A percentile compares a stretch with the other conserved stretches of the same genome.
These are phyloP conservation scores for Macroramphosus scolopax DNA, from an alignment of 2,797 vertebrate species.

Conservation along the genomic window DNA sequence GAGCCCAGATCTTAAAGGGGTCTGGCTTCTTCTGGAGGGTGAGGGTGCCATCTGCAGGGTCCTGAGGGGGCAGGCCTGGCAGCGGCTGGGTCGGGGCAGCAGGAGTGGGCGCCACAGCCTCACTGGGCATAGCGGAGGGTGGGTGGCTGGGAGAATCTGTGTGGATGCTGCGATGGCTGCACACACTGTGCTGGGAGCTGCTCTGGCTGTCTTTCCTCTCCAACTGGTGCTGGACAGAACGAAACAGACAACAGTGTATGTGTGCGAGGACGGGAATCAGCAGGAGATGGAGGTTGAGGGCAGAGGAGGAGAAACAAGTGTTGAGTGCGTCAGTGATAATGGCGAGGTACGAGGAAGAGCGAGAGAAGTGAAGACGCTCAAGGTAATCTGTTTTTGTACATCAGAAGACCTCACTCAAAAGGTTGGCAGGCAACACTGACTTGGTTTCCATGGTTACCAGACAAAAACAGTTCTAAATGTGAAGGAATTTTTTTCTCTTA, in stretches of 20 bases:
- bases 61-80: conserved; percentile 77
- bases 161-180: conserved; percentile 91
- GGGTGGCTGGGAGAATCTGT: conserved; percentile 88
- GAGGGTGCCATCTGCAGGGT: conserved; percentile 83
- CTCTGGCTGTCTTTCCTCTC: conserved; percentile 97
- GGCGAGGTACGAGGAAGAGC: conserved; percentile 26
- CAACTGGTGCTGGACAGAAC: conserved; percentile 84
- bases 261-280: conserved; percentile 23
- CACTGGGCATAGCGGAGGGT: conserved; percentile 80
- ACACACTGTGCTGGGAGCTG: conserved; percentile 93
- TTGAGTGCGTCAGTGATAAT: conserved; percentile 47
- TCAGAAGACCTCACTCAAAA: conserved; percentile 31
- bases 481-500: conserved; percentile 27
- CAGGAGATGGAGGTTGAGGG: conserved; percentile 35
- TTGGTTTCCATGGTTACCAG: conserved; percentile 68
- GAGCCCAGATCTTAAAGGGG: conserved; percentile 99
- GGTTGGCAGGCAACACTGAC: conserved; percentile 30
- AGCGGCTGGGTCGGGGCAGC: conserved; percentile 79
- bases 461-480: conserved; percentile 51
- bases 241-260: conserved; percentile 15
- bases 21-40: conserved; percentile 96
- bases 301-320: conserved; percentile 30
- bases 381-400: conserved; percentile 66
- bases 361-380: conserved; percentile 50
- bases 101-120: conserved; percentile 76